phyloP scores from a whole-genome alignment of 2,113 vertebrate species.

The Desmodus rotundus region DNA sequence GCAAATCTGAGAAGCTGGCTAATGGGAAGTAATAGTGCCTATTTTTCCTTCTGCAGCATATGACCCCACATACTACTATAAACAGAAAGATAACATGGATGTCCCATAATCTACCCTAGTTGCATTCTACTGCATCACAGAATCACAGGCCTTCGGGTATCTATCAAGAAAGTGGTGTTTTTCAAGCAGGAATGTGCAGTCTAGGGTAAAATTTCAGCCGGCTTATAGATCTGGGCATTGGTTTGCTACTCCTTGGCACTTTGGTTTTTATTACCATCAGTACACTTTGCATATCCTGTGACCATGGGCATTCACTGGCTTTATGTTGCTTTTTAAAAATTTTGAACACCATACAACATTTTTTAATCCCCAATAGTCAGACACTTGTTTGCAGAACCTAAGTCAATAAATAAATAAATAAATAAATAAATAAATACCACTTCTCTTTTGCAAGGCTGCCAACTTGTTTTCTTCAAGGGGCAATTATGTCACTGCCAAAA shows the following conservation, averaged over 20 bases:
- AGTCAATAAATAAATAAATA: slow-evolving; percentile 51
- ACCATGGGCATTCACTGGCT: slow-evolving; percentile 26
- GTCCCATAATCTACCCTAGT: not conserved
- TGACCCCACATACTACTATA: not conserved
- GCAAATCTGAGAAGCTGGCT: slow-evolving; percentile 24
- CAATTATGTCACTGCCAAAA: slow-evolving; percentile 78
- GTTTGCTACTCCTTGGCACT: not conserved
- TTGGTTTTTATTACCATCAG: slow-evolving; percentile 31
- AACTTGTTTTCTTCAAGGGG: slow-evolving; percentile 78
- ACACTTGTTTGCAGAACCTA: slow-evolving; percentile 76
- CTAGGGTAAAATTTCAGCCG: slow-evolving; percentile 15
- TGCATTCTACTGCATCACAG: not conserved
- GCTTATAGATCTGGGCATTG: not conserved
- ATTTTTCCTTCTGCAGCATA: slow-evolving; percentile 5
- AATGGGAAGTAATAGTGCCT: slow-evolving; percentile 41
- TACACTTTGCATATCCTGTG: not conserved
- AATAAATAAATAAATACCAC: slow-evolving; percentile 58
- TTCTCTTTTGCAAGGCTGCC: slow-evolving; percentile 74
- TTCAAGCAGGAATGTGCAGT: not conserved
- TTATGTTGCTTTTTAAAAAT: slow-evolving; percentile 25
- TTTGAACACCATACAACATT: slow-evolving; percentile 63
- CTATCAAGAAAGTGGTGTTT: not conserved
- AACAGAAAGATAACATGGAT: slow-evolving; percentile 2
- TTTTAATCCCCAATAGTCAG: slow-evolving; percentile 59
- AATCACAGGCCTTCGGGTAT: not conserved